Evolutionary conservation across 2,888 invertebrate species (phyloP).

Genomic region (Plagiodera versicolora): DNA sequence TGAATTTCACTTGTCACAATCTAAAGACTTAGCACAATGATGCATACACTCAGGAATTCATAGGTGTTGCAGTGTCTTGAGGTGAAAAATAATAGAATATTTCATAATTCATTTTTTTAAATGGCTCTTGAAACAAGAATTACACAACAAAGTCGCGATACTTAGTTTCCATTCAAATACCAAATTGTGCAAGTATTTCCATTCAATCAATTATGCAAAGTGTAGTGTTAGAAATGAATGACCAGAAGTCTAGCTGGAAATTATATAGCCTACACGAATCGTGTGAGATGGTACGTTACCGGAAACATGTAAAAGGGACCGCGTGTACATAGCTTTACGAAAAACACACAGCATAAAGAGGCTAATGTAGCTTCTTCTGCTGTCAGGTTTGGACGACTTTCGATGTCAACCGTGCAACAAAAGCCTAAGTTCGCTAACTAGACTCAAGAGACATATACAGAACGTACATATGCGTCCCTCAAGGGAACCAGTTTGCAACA

Average conservation of each 20-base stretch:
- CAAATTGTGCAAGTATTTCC: too few species aligned
- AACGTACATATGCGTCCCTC: conserved; percentile 90
- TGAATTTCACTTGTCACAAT: too few species aligned
- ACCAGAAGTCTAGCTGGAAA: background rate
- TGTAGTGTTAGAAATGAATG: background rate
- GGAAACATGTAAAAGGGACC: conserved; percentile 13
- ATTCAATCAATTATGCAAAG: too few species aligned
- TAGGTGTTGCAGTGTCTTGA: too few species aligned
- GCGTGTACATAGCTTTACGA: conserved; percentile 30
- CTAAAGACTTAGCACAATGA: too few species aligned
- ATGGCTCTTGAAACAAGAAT: too few species aligned
- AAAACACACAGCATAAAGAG: conserved; percentile 36
- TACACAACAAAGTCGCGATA: too few species aligned
- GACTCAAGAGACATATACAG: conserved; percentile 89
- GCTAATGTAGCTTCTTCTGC: conserved; percentile 55
- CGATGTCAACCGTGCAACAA: conserved; percentile 91
- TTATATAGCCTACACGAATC: background rate
- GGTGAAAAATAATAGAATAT: too few species aligned
- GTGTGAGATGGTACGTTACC: background rate
- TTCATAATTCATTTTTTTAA: too few species aligned
- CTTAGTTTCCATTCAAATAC: too few species aligned
- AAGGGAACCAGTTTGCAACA: conserved; percentile 88
- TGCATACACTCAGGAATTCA: too few species aligned
- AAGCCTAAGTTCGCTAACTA: conserved; percentile 82
- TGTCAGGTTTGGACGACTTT: conserved; percentile 82